These are phyloP conservation scores for Ceyx erithaca DNA, from an alignment of 2,797 vertebrate species.

Conservation along the genomic window DNA sequence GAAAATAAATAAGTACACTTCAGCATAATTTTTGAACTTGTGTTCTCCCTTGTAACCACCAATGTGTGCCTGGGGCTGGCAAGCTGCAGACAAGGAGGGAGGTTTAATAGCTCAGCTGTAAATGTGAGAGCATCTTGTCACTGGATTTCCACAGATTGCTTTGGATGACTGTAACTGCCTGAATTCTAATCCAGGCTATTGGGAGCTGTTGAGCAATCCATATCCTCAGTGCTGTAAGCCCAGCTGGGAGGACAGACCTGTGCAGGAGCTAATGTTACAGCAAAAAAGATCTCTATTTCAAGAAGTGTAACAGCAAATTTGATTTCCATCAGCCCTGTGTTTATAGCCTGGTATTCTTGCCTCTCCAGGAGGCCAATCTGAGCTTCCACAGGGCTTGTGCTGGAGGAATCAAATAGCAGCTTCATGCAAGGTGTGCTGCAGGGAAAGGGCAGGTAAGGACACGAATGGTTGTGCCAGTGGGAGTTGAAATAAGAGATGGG, in stretches of 20 bases:
- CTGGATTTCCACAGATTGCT: conserved; percentile 4
- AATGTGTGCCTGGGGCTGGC: not conserved
- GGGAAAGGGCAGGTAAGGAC: conserved; percentile 3
- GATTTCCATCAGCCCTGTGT: conserved; percentile 51
- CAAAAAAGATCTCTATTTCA: not conserved
- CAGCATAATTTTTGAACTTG: not conserved
- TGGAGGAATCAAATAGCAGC: conserved; percentile 28
- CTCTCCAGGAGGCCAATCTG: conserved; percentile 48
- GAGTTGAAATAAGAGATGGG: not conserved
- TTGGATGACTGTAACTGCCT: conserved; percentile 32
- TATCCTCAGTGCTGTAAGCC: not conserved
- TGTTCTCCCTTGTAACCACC: not conserved
- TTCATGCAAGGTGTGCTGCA: not conserved
- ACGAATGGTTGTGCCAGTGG: not conserved
- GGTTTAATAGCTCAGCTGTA: not conserved
- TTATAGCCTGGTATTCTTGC: conserved; percentile 37
- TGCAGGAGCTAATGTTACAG: conserved; percentile 12
- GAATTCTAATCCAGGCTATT: not conserved
- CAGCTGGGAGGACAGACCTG: conserved; percentile 31
- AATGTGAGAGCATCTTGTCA: conserved; percentile 6
- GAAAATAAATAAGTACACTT: conserved; percentile 9
- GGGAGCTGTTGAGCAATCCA: conserved; percentile 46
- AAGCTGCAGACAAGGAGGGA: not conserved
- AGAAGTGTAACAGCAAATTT: conserved; percentile 48
- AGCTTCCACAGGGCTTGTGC: conserved; percentile 25